These are phyloP conservation scores for Fukomys damarensis DNA, from an alignment of 2,113 vertebrate species.

Conservation along the genomic window DNA sequence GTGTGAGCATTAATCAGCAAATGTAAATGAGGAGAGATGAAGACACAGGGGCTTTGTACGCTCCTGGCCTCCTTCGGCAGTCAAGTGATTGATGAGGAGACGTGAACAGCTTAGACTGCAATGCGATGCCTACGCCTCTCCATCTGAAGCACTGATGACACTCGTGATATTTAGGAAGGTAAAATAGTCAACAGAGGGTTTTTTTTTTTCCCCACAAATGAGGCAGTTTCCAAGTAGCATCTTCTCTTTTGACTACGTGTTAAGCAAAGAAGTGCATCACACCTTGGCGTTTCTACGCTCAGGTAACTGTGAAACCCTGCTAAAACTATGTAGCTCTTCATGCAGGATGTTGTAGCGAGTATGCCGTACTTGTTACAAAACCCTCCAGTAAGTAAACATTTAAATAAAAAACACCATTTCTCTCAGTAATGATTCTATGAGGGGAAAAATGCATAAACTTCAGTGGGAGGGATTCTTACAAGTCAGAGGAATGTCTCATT, in stretches of 20 bases:
- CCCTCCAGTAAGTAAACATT: not conserved
- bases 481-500: constrained; percentile 12
- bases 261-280: not conserved
- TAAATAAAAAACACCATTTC: not conserved
- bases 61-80: constrained; percentile 3
- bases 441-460: not conserved
- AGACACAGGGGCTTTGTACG: not conserved
- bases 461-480: not conserved
- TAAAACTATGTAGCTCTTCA: not conserved
- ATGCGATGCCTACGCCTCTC: not conserved
- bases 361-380: not conserved
- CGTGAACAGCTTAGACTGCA: not conserved
- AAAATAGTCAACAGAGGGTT: not conserved
- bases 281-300: not conserved
- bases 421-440: constrained; percentile 5
- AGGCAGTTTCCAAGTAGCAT: not conserved
- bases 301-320: not conserved
- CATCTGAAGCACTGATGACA: not conserved
- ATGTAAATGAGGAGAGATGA: constrained; percentile 28
- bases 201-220: not conserved
- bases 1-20: not conserved
- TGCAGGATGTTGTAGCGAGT: not conserved
- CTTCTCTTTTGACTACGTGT: not conserved
- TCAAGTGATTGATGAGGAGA: not conserved
- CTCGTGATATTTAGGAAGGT: not conserved